Evolutionary conservation across 2,113 vertebrate genomes (phyloP).

Genomic region (human): GRCh38 chr19:5017001-5017500

Average conservation of each 20-base stretch:
- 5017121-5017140: too few relatives aligned
- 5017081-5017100: background rate
- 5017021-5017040: too few relatives aligned
- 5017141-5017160: background rate
- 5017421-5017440: background rate
- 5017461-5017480: accelerated
- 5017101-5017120: background rate
- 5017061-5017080: background rate
- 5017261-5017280: background rate
- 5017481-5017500: accelerated
- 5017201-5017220: background rate
- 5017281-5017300: background rate
- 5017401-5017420: background rate
- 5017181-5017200: background rate
- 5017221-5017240: background rate
- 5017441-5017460: background rate
- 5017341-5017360: background rate
- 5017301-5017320: background rate
- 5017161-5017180: background rate
- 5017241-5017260: background rate
- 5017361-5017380: accelerated
- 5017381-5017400: accelerated
- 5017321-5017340: background rate
- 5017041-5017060: too few relatives aligned
- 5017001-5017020: too few relatives aligned